These are phyloP conservation scores for Oscheius sp. DNA, from an alignment of 2,888 invertebrate species.

Conservation along the genomic window DNA sequence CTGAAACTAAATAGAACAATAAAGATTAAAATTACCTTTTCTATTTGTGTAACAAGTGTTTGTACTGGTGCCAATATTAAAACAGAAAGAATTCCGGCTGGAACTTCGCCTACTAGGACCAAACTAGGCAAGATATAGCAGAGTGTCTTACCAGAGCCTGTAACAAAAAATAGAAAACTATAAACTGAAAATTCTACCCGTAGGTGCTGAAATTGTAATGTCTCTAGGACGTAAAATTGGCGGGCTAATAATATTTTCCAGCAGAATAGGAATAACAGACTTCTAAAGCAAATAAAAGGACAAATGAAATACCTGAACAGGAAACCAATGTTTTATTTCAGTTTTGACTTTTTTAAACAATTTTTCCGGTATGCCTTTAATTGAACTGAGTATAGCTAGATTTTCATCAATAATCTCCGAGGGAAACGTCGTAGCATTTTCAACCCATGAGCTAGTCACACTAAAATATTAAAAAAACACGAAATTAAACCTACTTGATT, in stretches of 20 bases:
- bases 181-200: slow-evolving; percentile 75
- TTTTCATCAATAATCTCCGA: slow-evolving; percentile 45
- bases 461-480: slow-evolving; percentile 32
- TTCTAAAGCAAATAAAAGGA: slow-evolving; percentile 28
- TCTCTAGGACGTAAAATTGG: slow-evolving; percentile 80
- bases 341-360: slow-evolving; percentile 36
- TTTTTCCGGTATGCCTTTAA: slow-evolving; percentile 40
- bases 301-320: slow-evolving; percentile 55
- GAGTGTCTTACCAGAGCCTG: slow-evolving; percentile 88
- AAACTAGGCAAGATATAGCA: slow-evolving; percentile 85
- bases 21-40: slow-evolving; percentile 22
- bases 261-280: slow-evolving; percentile 60
- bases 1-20: too few relatives aligned
- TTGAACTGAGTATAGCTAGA: slow-evolving; percentile 40
- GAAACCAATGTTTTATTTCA: slow-evolving; percentile 59
- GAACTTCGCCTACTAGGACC: slow-evolving; percentile 33
- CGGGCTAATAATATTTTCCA: slow-evolving; percentile 38
- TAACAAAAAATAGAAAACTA: neutral
- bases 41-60: slow-evolving; percentile 87
- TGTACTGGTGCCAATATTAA: slow-evolving; percentile 91
- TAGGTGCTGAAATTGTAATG: slow-evolving; percentile 94
- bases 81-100: slow-evolving; percentile 77
- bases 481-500: slow-evolving; percentile 34
- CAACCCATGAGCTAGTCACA: slow-evolving; percentile 56
- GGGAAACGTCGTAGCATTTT: slow-evolving; percentile 56